A percentile compares a stretch with the other conserved stretches of the same genome.
These are phyloP conservation scores for Rhagium mordax DNA, from an alignment of 2,888 invertebrate genomes.

Conservation along the genomic window DNA sequence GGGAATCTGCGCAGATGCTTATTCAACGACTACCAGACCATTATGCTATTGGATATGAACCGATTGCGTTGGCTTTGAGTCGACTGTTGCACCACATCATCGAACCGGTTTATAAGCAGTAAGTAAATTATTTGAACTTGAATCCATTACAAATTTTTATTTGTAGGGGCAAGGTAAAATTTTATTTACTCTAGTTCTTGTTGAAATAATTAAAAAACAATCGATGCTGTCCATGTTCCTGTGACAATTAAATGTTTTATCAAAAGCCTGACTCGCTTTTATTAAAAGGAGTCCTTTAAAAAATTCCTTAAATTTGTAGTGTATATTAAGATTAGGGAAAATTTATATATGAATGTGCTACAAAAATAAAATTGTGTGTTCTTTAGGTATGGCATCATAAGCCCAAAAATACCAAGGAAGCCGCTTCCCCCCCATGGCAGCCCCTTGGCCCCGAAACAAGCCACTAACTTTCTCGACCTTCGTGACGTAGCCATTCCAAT, in stretches of 20 bases:
- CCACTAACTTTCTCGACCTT: slow-evolving; percentile 82
- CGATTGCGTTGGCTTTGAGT: slow-evolving; percentile 85
- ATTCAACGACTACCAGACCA: slow-evolving; percentile 88
- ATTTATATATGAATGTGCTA: too few species aligned
- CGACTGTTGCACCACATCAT: slow-evolving; percentile 86
- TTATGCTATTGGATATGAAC: slow-evolving; percentile 83
- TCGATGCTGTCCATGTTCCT: too few species aligned
- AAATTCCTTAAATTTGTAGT: too few species aligned
- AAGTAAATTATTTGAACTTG: slow-evolving; percentile 60
- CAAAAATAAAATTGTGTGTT: too few species aligned
- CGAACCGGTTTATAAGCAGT: slow-evolving; percentile 89
- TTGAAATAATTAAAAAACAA: too few species aligned
- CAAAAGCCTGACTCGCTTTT: too few species aligned
- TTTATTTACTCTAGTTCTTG: too few species aligned
- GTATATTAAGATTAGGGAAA: too few species aligned
- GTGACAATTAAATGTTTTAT: too few species aligned
- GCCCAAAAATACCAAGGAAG: slow-evolving; percentile 79
- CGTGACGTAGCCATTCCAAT: slow-evolving; percentile 87
- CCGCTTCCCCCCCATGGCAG: slow-evolving; percentile 72
- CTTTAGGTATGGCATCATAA: slow-evolving; percentile 83
- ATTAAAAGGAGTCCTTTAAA: too few species aligned
- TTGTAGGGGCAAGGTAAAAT: too few species aligned
- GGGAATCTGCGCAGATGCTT: slow-evolving; percentile 88
- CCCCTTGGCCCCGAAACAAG: slow-evolving; percentile 77
- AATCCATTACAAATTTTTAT: too few species aligned